Percentiles rank a stretch among this genome's conserved stretches.
Evolutionary conservation across 2,888 invertebrate genomes (phyloP).

Genomic region (Tiliacea aurago): DNA sequence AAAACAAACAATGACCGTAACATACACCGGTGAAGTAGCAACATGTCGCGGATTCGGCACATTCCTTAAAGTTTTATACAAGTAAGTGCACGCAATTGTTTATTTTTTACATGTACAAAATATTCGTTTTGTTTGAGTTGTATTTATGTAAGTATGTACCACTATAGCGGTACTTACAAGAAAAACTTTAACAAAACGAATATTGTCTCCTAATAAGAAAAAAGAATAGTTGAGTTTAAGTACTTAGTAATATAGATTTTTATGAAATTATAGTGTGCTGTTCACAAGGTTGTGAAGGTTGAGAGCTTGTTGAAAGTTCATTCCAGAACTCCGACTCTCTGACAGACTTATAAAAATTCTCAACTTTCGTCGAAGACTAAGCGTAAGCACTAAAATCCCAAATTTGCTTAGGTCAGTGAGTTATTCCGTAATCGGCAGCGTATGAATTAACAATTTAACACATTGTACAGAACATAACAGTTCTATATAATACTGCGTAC

Average conservation of each 20-base stretch:
- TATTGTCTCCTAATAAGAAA: too few species aligned
- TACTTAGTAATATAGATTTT: too few species aligned
- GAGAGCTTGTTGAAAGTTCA: too few species aligned
- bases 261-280: too few species aligned
- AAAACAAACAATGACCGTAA: slow-evolving; percentile 93
- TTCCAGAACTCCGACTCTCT: background rate
- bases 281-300: too few species aligned
- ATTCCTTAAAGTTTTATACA: slow-evolving; percentile 95
- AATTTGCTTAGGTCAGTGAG: background rate
- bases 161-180: slow-evolving; percentile 15
- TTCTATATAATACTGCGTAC: background rate
- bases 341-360: background rate
- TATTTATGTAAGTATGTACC: background rate
- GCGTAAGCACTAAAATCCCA: background rate
- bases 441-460: background rate
- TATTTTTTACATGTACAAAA: background rate
- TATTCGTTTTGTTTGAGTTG: slow-evolving; percentile 5
- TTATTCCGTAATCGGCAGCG: background rate
- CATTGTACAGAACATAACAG: background rate
- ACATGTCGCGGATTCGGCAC: slow-evolving; percentile 96
- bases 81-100: slow-evolving; percentile 88
- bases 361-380: background rate
- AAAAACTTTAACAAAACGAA: slow-evolving; percentile 4
- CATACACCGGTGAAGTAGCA: slow-evolving; percentile 96
- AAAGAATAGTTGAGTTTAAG: too few species aligned